Evolutionary conservation across 2,888 invertebrate species (phyloP), one percentile per base, ranked within the genome.

Genomic region (Ichneumon xanthorius): DNA sequence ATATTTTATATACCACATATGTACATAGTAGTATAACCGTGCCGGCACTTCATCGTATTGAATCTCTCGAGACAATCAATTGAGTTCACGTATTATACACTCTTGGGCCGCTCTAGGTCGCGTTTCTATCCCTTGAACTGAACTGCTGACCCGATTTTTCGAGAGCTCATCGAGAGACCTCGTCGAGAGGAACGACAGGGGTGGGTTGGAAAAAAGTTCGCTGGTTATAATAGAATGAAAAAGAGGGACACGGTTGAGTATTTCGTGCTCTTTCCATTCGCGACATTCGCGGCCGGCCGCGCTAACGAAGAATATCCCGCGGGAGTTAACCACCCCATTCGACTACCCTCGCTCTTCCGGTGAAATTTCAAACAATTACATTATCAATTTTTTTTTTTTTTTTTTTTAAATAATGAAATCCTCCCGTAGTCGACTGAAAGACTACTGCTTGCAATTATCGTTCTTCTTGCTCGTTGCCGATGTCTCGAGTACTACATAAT

Each of bases 21-120:
- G 30, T 4, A 14, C 45, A 14, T 4, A 61, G 30, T 33, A 1
- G 68, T 70, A 81, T 48, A 48, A 63, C 77, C 19, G 22, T 16
- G 50, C 26, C 16, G 50, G 61, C 68, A 81, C 68, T 67, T 78
- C 26, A 72, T 76, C 82, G 79, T 79, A 82, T 82, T 75, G 79
- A 77, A 82, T 82, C 79, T 85, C 76, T 82, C 79, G 79, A 85
- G 79, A 85, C 85, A 82, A 85, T 85, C 85, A 85, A 85, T 85
- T 82, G 85, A 79, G 79, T 71, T 71, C 79, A 61, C 78, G 67
- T 78, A 77, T 82, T 78, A 71, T 82, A 61, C 55, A 71, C 81
- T 73, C 61, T 73, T 67, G 63, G 75, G 26, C 11, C 33, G 50
- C 77, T 81, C 70, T 75, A 55, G 78, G 81, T 82, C 85, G 61